Base-by-base conservation (phyloP, 2,888 invertebrate genomes). In the Rhagonycha lutea region DNA sequence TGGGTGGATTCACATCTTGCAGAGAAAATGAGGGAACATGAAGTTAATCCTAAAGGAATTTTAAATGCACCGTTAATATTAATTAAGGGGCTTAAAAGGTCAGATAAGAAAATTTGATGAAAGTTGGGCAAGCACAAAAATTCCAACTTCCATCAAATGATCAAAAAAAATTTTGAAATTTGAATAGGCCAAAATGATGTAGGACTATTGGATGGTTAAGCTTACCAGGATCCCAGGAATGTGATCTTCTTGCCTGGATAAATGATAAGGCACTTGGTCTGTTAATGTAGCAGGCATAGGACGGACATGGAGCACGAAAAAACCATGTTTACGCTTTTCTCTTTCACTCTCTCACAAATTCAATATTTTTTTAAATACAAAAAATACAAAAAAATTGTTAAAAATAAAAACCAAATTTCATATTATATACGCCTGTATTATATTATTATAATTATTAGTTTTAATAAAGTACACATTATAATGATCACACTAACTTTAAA, bases 181-280 rank as follows among this genome's bases (percentile, higher is more conserved):
- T 47, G 47, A 47, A 47, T n/a, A 11, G 70, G 26, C 68, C 75
- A 75, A 70, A 65, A 63, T 78, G 78, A 68, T 47, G 47, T 62
- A 73, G 78, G 78, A 83, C 75, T 77, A 84, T 81, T 84, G 86
- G 86, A 86, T 83, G 86, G 86, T 85, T 79, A 84, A 87, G 85
- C 87, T 87, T 87, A 87, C 87, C 87, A 82, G 87, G 87, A 82
- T 79, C 78, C 78, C 76, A 69, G 76, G 76, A 82, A 80, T 79
- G 80, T 81, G 81, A 80, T 85, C 85, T 85, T 84, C 85, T 84
- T 84, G 84, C 83, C 85, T 85, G 85, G 84, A 85, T 81, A 83
- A 81, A 80, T 84, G 83, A 81, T 82, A 85, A 84, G 86, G 86
- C 86, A 84, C 85, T 65, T 86, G 84, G 86, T 85, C 85, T 86